Evolutionary conservation across 2,797 vertebrate genomes (phyloP).

Genomic region (Megalops cyprinoides): DNA sequence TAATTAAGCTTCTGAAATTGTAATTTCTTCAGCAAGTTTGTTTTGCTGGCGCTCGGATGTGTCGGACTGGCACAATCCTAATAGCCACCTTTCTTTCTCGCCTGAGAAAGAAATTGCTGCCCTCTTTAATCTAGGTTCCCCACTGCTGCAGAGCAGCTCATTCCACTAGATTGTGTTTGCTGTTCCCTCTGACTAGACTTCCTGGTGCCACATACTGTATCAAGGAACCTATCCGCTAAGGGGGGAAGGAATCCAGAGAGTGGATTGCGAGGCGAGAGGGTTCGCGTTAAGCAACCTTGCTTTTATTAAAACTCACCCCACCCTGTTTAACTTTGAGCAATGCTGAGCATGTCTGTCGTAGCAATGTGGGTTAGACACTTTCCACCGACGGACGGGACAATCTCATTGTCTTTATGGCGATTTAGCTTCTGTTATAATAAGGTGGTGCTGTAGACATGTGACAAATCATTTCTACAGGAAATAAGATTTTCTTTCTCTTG

Average conservation of each 20-base stretch:
- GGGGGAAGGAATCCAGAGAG: not conserved
- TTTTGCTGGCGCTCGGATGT: not conserved
- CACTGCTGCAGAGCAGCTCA: not conserved
- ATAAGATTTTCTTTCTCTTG: no score
- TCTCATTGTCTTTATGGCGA: no score
- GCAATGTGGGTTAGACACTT: no score
- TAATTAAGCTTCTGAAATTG: no score
- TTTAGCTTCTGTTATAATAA: no score
- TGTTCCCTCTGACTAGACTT: not conserved
- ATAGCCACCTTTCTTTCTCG: not conserved
- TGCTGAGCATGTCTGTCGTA: not conserved
- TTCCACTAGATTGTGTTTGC: not conserved
- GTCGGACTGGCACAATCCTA: not conserved
- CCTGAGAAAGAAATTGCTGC: not conserved
- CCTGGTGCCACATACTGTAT: not conserved
- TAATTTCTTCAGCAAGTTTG: not conserved
- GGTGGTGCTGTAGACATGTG: no score
- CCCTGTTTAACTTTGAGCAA: not conserved
- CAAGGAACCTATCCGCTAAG: not conserved
- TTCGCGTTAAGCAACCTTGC: not conserved
- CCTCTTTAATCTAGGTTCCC: not conserved
- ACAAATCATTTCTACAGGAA: no score
- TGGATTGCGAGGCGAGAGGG: not conserved
- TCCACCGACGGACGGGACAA: no score
- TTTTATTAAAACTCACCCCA: not conserved